These are phyloP conservation scores for Chlamydotis undulata DNA, from an alignment of 2,113 vertebrate species.

Conservation along the genomic window DNA sequence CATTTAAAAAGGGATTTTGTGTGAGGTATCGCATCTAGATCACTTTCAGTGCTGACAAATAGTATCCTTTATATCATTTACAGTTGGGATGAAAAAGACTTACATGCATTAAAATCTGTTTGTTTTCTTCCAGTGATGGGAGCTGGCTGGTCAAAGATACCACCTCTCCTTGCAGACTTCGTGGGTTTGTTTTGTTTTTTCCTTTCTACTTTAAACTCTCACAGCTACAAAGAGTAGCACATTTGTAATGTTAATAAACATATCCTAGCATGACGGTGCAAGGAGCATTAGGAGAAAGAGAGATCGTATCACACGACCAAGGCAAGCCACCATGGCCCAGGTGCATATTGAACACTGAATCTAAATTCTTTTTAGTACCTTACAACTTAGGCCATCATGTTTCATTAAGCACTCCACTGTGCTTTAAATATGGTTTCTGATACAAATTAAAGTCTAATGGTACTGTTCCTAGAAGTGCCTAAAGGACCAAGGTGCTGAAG, in stretches of 20 bases:
- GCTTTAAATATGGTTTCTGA: neutral
- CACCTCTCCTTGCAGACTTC: neutral
- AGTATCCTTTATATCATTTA: fast-evolving
- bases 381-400: neutral
- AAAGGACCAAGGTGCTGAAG: neutral
- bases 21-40: fast-evolving
- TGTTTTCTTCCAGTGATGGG: neutral
- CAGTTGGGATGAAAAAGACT: neutral
- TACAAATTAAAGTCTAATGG: neutral
- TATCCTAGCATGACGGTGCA: neutral
- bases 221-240: neutral
- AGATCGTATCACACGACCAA: neutral
- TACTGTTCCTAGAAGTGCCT: neutral
- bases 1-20: neutral
- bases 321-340: neutral
- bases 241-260: neutral
- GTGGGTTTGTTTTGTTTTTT: neutral
- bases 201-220: neutral
- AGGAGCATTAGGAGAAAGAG: neutral
- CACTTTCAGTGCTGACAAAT: neutral
- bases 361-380: neutral
- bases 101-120: neutral
- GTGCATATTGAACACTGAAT: neutral
- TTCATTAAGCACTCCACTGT: neutral
- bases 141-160: neutral